phyloP scores from a whole-genome alignment of 2,113 vertebrate species.

The Sphaerodactylus townsendi region DNA sequence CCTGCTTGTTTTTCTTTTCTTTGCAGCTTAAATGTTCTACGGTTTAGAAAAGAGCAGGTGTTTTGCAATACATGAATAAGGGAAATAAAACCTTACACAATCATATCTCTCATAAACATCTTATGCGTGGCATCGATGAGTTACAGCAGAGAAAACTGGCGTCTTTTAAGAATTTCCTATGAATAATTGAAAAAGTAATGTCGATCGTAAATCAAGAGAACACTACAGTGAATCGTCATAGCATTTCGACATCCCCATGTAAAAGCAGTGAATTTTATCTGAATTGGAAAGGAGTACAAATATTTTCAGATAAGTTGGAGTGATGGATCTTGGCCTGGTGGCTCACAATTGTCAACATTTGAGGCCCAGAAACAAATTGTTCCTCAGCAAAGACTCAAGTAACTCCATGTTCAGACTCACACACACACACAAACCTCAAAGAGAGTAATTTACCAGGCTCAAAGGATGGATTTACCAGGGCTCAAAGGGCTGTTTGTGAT shows the following conservation, averaged over 20 bases:
- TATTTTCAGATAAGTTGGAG: background rate
- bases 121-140: background rate
- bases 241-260: background rate
- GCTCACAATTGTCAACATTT: background rate
- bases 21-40: background rate
- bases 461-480: background rate
- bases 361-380: background rate
- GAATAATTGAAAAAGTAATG: background rate
- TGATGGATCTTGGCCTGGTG: background rate
- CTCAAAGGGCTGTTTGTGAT: background rate
- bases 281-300: background rate
- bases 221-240: rapidly evolving
- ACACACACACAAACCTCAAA: background rate
- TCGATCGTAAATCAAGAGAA: background rate
- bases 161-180: background rate
- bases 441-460: too few species aligned
- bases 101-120: background rate
- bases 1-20: background rate
- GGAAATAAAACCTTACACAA: background rate
- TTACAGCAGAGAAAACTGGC: conserved; percentile 33
- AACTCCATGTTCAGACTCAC: background rate
- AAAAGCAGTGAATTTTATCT: background rate
- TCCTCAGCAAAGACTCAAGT: background rate
- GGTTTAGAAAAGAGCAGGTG: background rate
- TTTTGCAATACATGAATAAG: conserved; percentile 1